Conservation (phyloP, 2,888 invertebrate genomes). For the Dynastes tityus region DNA sequence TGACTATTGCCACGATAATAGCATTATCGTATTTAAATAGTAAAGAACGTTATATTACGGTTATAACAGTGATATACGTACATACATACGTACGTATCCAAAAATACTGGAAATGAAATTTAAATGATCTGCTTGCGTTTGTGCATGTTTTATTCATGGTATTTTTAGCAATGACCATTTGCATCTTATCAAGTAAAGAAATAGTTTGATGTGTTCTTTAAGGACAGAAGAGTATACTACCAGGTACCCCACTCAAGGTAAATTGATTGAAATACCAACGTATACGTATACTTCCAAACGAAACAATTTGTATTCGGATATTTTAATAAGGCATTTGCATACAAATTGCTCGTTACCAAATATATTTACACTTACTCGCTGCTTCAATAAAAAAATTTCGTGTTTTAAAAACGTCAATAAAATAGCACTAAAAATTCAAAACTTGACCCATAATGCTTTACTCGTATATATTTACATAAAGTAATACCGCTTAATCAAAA, state of each 20-base stretch:
- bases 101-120: neutral
- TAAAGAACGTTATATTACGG: slow-evolving; percentile 1
- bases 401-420: slow-evolving; percentile 56
- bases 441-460: slow-evolving; percentile 39
- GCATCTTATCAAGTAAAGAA: slow-evolving; percentile 31
- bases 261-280: slow-evolving; percentile 44
- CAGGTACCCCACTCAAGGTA: slow-evolving; percentile 21
- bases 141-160: slow-evolving; percentile 37
- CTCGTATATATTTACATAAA: slow-evolving; percentile 45
- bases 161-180: slow-evolving; percentile 41
- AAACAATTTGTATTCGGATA: slow-evolving; percentile 44
- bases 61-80: neutral
- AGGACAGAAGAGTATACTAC: slow-evolving; percentile 6
- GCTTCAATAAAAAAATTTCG: slow-evolving; percentile 55
- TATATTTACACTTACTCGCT: slow-evolving; percentile 54
- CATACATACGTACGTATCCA: neutral
- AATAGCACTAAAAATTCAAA: slow-evolving; percentile 52
- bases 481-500: slow-evolving; percentile 45
- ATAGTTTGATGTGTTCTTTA: slow-evolving; percentile 34
- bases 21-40: neutral
- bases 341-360: slow-evolving; percentile 57
- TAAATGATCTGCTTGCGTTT: slow-evolving; percentile 26
- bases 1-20: neutral
- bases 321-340: slow-evolving; percentile 53
- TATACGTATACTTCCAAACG: slow-evolving; percentile 25